Evolutionary conservation across 2,888 invertebrate genomes (phyloP).

Genomic region (Plagodis pulveraria): DNA sequence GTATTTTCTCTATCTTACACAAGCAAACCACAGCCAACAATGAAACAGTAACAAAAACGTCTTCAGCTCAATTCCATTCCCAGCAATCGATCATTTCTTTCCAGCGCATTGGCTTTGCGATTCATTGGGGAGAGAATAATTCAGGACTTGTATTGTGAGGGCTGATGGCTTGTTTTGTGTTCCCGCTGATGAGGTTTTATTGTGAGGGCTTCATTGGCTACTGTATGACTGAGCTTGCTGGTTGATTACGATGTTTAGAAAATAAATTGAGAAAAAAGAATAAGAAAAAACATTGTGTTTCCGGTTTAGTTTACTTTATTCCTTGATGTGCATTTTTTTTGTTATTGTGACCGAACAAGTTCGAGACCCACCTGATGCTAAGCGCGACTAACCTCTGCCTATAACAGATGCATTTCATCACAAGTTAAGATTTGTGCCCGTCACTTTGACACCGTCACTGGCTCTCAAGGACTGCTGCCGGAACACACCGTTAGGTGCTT

Average conservation of each 20-base stretch:
- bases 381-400: too few relatives aligned
- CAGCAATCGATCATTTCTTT: constrained; percentile 38
- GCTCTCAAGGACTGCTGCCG: too few relatives aligned
- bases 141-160: constrained; percentile 20
- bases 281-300: too few relatives aligned
- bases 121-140: constrained; percentile 30
- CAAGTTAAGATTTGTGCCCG: too few relatives aligned
- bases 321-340: too few relatives aligned
- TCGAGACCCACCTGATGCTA: too few relatives aligned
- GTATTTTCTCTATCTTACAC: background rate
- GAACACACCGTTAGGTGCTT: too few relatives aligned
- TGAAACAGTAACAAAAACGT: constrained; percentile 20
- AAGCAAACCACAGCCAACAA: constrained; percentile 7
- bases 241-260: constrained; percentile 16
- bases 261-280: background rate
- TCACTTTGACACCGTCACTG: too few relatives aligned
- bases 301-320: too few relatives aligned
- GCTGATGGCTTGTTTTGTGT: constrained; percentile 38
- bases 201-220: constrained; percentile 26
- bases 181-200: constrained; percentile 37
- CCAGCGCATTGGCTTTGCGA: constrained; percentile 36
- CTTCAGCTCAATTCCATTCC: constrained; percentile 17
- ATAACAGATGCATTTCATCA: too few relatives aligned
- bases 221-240: constrained; percentile 8
- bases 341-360: too few relatives aligned